A percentile compares a stretch with the other conserved stretches of the same genome.
phyloP scores from a whole-genome alignment of 2,888 invertebrate species.

The Agrenia bidenticulata region DNA sequence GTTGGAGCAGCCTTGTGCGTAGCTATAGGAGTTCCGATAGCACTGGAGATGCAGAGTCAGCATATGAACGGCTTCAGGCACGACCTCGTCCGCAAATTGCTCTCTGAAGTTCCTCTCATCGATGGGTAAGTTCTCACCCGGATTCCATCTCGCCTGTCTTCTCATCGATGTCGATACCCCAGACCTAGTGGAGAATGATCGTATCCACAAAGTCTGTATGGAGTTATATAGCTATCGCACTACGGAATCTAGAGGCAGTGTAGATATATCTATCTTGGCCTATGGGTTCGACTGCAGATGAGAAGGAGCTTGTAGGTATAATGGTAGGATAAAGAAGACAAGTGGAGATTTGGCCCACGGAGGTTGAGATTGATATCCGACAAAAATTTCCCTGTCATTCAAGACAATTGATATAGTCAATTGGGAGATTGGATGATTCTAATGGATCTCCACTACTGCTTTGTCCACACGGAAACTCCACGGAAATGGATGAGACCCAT shows the following conservation, averaged over 20 bases:
- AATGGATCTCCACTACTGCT: not conserved
- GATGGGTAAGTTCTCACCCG: conserved; percentile 46
- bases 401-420: conserved; percentile 4
- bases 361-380: conserved; percentile 4
- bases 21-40: conserved; percentile 52
- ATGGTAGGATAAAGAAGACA: too few species aligned
- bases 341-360: not conserved
- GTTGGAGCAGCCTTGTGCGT: conserved; percentile 46
- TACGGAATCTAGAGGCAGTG: too few species aligned
- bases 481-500: not conserved
- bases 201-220: too few species aligned
- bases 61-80: conserved; percentile 46
- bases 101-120: conserved; percentile 52
- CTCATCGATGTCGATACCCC: too few species aligned
- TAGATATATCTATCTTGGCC: too few species aligned
- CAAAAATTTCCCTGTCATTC: not conserved
- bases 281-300: too few species aligned
- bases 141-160: too few species aligned
- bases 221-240: too few species aligned
- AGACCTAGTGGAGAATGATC: too few species aligned
- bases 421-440: not conserved
- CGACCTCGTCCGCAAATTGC: conserved; percentile 52
- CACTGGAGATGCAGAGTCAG: conserved; percentile 51
- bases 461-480: not conserved
- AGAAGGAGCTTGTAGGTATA: too few species aligned